Evolutionary conservation across 2,113 vertebrate genomes (phyloP), one percentile per base, ranked within the genome.

Genomic region (Eptesicus fuscus): DNA sequence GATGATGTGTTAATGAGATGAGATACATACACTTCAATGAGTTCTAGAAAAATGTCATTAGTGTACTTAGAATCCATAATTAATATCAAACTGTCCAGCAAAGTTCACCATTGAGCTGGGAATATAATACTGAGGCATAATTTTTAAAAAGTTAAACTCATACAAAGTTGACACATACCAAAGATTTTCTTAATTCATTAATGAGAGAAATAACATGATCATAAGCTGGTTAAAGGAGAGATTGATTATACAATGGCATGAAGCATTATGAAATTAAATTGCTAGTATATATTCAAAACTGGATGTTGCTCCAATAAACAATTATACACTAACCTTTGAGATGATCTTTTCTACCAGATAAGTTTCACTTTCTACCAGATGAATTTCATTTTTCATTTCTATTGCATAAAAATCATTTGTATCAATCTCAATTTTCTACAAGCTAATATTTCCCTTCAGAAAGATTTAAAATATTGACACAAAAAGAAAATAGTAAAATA

Each of bases 321-420:
- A 35, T 74, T 83, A 47, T 56, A 49, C 23, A 79, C 23, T 61
- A 70, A 80, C 10, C 8, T 82, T 65, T 59, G 32, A 88, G 74
- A 25, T 70, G 18, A 47, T 65, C 20, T 76, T 79, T 92, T 67
- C 44, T 82, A n/a, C 23, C 42, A 92, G 78, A 63, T 35, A 84
- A 67, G 77, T 65, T 86, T 92, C 18, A 93, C 14, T 90, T 79
- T 69, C 47, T 84, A 32, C 35, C n/a, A 95, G 70, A 69, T 23
- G 83, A 65, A 80, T 63, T 88, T 93, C 44, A 93, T 17, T 91
- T 82, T 95, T 7, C 2, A 79, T 61, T 96, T 85, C 22, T 85
- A 56, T 53, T 59, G 16, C 12, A 51, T 25, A 89, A 79, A 2
- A 74, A 61, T 61, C 9, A 74, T 83, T 91, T 91, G 0, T 76